Percentiles rank a stretch among this genome's conserved stretches.
Conservation (phyloP, 1,140 invertebrate species). For the Harlomillsia oculata region DNA sequence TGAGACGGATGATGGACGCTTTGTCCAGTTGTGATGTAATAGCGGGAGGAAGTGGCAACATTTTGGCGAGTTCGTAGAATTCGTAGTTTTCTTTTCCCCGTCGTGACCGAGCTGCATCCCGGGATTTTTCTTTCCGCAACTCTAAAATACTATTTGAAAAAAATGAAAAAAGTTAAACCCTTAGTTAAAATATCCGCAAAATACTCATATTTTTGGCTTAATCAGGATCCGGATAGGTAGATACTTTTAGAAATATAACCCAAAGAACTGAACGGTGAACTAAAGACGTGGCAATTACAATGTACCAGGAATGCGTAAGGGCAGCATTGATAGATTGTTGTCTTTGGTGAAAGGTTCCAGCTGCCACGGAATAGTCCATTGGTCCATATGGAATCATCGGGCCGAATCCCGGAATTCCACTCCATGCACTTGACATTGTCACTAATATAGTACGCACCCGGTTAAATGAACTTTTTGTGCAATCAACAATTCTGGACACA, state of each 20-base stretch:
- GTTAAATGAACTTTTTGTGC: too few relatives aligned
- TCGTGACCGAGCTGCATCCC: constrained; percentile 85
- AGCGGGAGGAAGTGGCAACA: constrained; percentile 86
- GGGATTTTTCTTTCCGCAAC: constrained; percentile 89
- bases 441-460: too few relatives aligned
- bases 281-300: too few relatives aligned
- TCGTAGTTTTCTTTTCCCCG: constrained; percentile 96
- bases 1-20: constrained; percentile 94
- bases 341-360: constrained; percentile 49
- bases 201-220: too few relatives aligned
- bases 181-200: too few relatives aligned
- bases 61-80: constrained; percentile 95
- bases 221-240: too few relatives aligned
- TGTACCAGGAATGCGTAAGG: constrained; percentile 76
- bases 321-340: constrained; percentile 46
- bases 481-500: too few relatives aligned
- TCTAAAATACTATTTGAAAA: constrained; percentile 77
- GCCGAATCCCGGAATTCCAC: constrained; percentile 30
- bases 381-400: constrained; percentile 76
- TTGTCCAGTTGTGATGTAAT: constrained; percentile 97
- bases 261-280: too few relatives aligned
- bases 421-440: constrained; percentile 35
- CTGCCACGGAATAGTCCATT: constrained; percentile 71
- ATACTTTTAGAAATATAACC: too few relatives aligned
- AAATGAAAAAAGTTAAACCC: too few relatives aligned